These are phyloP conservation scores for Trisateles emortualis DNA, from an alignment of 2,888 invertebrate species.

Conservation along the genomic window DNA sequence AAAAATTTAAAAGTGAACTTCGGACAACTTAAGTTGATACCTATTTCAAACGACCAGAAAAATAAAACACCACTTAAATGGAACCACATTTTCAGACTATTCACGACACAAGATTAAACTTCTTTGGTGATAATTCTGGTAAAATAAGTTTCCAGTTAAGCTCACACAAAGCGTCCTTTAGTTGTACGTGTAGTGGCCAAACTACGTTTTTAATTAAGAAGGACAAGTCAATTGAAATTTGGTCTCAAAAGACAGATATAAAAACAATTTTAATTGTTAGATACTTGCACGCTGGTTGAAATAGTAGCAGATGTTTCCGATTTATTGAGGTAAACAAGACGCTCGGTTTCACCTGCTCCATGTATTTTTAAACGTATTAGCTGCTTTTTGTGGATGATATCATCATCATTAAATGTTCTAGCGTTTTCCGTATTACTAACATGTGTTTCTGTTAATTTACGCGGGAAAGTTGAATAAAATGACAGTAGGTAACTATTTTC, in stretches of 20 bases:
- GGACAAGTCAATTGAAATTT: too few species aligned
- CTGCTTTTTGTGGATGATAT: slow-evolving; percentile 57
- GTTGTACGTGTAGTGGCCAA: too few species aligned
- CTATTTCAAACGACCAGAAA: too few species aligned
- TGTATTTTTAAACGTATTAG: slow-evolving; percentile 64
- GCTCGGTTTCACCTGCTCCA: slow-evolving; percentile 63
- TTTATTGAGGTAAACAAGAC: slow-evolving; percentile 63
- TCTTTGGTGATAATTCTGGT: too few species aligned
- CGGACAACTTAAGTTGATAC: too few species aligned
- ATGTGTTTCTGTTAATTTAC: slow-evolving; percentile 28
- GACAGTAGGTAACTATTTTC: not conserved
- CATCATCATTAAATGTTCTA: slow-evolving; percentile 54
- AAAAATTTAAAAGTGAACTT: too few species aligned
- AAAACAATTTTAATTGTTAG: slow-evolving; percentile 34
- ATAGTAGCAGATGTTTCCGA: slow-evolving; percentile 60
- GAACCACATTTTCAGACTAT: too few species aligned
- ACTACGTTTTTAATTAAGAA: too few species aligned
- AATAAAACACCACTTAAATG: too few species aligned
- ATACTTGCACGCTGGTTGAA: slow-evolving; percentile 27
- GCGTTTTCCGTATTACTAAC: slow-evolving; percentile 37
- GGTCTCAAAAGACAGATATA: slow-evolving; percentile 13
- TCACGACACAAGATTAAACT: too few species aligned
- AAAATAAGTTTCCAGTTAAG: too few species aligned
- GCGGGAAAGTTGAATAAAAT: slow-evolving; percentile 26
- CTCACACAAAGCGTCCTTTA: too few species aligned